Conservation (phyloP, 2,888 invertebrate species). For the Cosmia pyralina region DNA sequence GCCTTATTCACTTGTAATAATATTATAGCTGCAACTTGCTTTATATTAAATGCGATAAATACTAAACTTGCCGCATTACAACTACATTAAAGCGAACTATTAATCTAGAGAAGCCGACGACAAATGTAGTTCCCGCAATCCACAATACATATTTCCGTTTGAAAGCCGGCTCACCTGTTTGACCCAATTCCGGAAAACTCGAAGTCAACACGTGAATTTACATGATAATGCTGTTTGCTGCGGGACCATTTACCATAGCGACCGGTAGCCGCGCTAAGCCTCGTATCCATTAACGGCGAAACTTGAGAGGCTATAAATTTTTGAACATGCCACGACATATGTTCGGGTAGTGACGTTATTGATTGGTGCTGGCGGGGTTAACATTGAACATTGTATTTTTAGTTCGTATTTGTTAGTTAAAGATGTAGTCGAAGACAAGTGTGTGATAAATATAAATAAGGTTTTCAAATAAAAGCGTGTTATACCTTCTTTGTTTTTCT, state of each 20-base stretch:
- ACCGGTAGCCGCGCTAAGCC: slow-evolving; percentile 44
- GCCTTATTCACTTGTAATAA: slow-evolving; percentile 15
- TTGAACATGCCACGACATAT: slow-evolving; percentile 40
- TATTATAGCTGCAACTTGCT: slow-evolving; percentile 11
- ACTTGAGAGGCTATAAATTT: slow-evolving; percentile 47
- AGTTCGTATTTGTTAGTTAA: background rate
- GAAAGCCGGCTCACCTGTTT: slow-evolving; percentile 68
- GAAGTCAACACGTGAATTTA: slow-evolving; percentile 80
- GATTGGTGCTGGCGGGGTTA: slow-evolving; percentile 10
- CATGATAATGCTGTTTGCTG: slow-evolving; percentile 82
- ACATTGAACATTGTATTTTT: slow-evolving; percentile 1
- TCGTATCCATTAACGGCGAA: slow-evolving; percentile 53
- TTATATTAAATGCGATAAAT: slow-evolving; percentile 35
- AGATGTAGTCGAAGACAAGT: background rate
- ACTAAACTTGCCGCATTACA: slow-evolving; percentile 19
- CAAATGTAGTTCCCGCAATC: slow-evolving; percentile 63
- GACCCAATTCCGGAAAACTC: slow-evolving; percentile 72
- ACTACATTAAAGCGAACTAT: slow-evolving; percentile 50
- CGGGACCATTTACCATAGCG: slow-evolving; percentile 73
- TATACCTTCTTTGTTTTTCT: no score
- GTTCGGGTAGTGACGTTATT: slow-evolving; percentile 3
- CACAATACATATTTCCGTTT: slow-evolving; percentile 65
- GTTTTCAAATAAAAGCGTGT: no score
- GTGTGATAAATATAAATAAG: background rate
- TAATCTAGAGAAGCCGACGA: slow-evolving; percentile 54